Percentiles rank a stretch among this genome's conserved stretches.
Conservation (phyloP, 2,888 invertebrate species). For the Drosophila anceps region DNA sequence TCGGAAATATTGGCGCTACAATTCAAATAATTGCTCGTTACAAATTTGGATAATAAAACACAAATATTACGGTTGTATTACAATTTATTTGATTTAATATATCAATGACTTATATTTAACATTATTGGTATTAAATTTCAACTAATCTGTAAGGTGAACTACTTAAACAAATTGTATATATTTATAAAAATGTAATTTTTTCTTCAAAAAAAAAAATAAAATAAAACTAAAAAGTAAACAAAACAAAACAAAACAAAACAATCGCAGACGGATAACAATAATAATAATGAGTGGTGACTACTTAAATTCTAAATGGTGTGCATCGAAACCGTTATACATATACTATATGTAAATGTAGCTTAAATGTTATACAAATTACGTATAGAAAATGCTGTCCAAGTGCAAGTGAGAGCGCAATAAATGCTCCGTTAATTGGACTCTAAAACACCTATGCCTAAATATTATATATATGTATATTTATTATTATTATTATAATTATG, state of each 20-base stretch:
- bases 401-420: slow-evolving; percentile 51
- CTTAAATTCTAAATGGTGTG: slow-evolving; percentile 46
- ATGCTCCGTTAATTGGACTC: slow-evolving; percentile 33
- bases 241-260: slow-evolving; percentile 36
- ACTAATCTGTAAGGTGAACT: slow-evolving; percentile 51
- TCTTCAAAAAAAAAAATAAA: slow-evolving; percentile 11
- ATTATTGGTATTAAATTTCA: slow-evolving; percentile 51
- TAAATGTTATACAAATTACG: slow-evolving; percentile 45
- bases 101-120: slow-evolving; percentile 48
- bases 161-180: slow-evolving; percentile 22
- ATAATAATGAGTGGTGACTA: slow-evolving; percentile 42
- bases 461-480: slow-evolving; percentile 3
- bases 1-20: slow-evolving; percentile 6
- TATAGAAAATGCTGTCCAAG: slow-evolving; percentile 50
- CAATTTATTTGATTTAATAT: slow-evolving; percentile 59
- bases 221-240: not conserved
- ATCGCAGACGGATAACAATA: slow-evolving; percentile 48
- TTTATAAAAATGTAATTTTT: slow-evolving; percentile 10
- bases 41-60: not conserved
- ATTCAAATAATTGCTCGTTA: not conserved
- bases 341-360: slow-evolving; percentile 40
- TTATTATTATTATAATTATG: not conserved
- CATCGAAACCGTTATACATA: slow-evolving; percentile 49
- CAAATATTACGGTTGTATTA: slow-evolving; percentile 27
- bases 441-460: slow-evolving; percentile 33